Evolutionary conservation across 2,113 vertebrate genomes (phyloP).

Genomic region (Gila orcuttii): DNA sequence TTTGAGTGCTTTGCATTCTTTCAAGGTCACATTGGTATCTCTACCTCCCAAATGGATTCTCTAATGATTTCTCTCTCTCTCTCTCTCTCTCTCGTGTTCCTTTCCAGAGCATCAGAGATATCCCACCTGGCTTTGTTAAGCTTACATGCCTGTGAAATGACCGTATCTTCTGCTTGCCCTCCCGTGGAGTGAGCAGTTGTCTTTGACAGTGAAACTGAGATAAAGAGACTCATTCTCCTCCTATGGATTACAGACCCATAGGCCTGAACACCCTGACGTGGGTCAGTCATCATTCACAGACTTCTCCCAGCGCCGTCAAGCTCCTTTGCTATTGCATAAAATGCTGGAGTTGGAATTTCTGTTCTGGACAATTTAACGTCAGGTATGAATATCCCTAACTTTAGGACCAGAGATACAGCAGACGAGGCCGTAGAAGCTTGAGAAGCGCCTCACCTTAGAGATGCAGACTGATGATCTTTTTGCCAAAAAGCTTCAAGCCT

Average conservation of each 20-base stretch:
- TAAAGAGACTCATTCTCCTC: slow-evolving; percentile 19
- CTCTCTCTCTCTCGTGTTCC: neutral
- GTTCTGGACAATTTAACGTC: slow-evolving; percentile 49
- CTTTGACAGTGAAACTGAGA: slow-evolving; percentile 38
- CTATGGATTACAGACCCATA: slow-evolving; percentile 49
- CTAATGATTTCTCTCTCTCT: slow-evolving; percentile 39
- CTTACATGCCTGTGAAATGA: slow-evolving; percentile 40
- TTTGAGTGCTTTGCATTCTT: slow-evolving; percentile 28
- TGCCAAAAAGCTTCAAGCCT: slow-evolving; percentile 81
- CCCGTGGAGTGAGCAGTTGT: slow-evolving; percentile 23
- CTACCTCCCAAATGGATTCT: slow-evolving; percentile 32
- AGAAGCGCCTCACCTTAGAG: slow-evolving; percentile 71
- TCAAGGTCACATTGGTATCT: slow-evolving; percentile 41
- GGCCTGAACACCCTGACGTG: slow-evolving; percentile 38
- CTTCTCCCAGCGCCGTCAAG: neutral
- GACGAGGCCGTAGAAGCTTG: slow-evolving; percentile 68
- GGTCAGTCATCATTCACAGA: slow-evolving; percentile 28
- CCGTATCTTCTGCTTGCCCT: slow-evolving; percentile 34
- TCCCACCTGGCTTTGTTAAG: slow-evolving; percentile 42
- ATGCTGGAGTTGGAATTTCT: slow-evolving; percentile 46
- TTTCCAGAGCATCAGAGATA: slow-evolving; percentile 39
- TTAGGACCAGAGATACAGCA: slow-evolving; percentile 73
- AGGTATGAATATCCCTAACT: slow-evolving; percentile 78
- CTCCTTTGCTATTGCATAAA: slow-evolving; percentile 58
- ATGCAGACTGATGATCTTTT: slow-evolving; percentile 87